Evolutionary conservation across 2,113 vertebrate genomes (phyloP).

Genomic region (Podarcis raffonei): DNA sequence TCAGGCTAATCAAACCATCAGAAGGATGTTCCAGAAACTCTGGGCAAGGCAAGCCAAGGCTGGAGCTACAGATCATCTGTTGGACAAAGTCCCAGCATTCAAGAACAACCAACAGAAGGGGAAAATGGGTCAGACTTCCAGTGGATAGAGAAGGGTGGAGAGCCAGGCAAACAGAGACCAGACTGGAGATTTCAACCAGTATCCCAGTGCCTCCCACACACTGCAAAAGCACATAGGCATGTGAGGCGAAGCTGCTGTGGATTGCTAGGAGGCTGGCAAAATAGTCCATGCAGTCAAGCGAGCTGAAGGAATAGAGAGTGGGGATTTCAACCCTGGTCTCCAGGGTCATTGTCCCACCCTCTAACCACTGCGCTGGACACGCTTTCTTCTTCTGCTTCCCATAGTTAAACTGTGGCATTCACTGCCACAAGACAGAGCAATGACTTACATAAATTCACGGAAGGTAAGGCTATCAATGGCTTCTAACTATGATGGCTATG

Average conservation of each 20-base stretch:
- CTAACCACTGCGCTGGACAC: no score
- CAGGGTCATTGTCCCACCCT: no score
- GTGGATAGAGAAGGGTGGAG: background rate
- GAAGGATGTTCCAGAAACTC: no score
- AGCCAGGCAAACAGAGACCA: background rate
- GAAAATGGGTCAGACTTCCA: background rate
- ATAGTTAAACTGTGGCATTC: no score
- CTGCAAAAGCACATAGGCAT: background rate
- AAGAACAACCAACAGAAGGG: background rate
- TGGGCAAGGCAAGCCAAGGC: background rate
- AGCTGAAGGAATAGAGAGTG: background rate
- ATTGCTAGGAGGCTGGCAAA: background rate
- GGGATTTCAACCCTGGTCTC: background rate
- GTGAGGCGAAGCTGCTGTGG: background rate
- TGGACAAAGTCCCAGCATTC: background rate
- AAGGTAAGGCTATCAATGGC: no score
- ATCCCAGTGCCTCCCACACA: background rate
- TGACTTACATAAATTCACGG: no score
- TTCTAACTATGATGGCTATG: no score
- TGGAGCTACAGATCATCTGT: background rate
- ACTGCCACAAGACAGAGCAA: no score
- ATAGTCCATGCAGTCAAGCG: background rate
- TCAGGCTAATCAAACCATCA: background rate
- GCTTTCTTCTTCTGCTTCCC: no score
- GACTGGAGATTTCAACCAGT: background rate